Conservation (phyloP, 2,113 vertebrate genomes). For the Heterotis niloticus region DNA sequence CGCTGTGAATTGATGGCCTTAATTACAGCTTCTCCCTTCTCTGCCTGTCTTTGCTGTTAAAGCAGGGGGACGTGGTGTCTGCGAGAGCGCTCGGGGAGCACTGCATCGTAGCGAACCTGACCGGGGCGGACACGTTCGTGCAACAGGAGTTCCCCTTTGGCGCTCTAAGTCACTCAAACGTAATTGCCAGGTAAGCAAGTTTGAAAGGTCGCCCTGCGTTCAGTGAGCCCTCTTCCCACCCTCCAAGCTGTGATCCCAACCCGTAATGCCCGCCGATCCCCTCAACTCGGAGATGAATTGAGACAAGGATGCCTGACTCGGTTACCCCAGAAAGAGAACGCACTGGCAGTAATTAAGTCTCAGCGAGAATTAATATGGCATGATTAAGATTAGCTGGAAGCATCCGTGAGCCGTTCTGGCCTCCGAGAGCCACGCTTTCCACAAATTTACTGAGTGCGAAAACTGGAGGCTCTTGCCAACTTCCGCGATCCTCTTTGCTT, state of each 20-base stretch:
- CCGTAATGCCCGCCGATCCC: no score
- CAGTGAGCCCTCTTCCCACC: no score
- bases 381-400: conserved; percentile 24
- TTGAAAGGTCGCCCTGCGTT: no score
- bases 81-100: neutral
- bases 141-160: no score
- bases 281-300: no score
- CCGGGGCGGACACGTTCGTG: no score
- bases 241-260: no score
- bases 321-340: neutral
- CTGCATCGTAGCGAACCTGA: neutral
- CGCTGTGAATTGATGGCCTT: neutral
- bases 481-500: neutral
- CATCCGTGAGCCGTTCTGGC: neutral
- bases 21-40: neutral
- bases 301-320: no score
- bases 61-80: neutral
- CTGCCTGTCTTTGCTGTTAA: neutral
- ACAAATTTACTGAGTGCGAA: neutral
- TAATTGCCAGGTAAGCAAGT: no score
- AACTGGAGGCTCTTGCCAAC: neutral
- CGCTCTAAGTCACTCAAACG: no score
- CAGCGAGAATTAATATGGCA: conserved; percentile 15
- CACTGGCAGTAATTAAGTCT: conserved; percentile 20
- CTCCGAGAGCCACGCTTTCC: neutral